These are phyloP conservation scores for Oreohelix idahoensis DNA, from an alignment of 1,140 invertebrate species.

Conservation along the genomic window DNA sequence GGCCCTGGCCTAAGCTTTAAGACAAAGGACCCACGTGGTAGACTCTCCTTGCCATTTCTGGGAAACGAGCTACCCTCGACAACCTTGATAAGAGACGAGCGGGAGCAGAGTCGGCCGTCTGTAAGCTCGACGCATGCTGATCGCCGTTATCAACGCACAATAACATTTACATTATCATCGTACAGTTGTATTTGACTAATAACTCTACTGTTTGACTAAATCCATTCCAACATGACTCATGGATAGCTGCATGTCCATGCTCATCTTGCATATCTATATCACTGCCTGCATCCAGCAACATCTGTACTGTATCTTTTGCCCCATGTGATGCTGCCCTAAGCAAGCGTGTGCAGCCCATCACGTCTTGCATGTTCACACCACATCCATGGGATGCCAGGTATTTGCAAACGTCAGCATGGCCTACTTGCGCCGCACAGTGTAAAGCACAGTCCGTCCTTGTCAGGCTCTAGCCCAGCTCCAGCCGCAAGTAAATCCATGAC, in stretches of 20 bases:
- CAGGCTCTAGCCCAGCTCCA: slow-evolving; percentile 3
- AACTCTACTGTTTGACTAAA: slow-evolving; percentile 88
- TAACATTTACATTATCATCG: no score
- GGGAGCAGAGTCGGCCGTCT: no score
- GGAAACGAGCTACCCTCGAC: no score
- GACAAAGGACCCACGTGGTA: no score
- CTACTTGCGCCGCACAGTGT: not conserved
- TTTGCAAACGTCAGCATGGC: slow-evolving; percentile 16
- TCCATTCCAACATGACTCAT: slow-evolving; percentile 95
- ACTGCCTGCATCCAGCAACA: slow-evolving; percentile 60
- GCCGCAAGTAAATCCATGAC: slow-evolving; percentile 11
- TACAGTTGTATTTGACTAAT: slow-evolving; percentile 81
- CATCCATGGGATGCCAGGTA: not conserved
- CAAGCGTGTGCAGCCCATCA: slow-evolving; percentile 54
- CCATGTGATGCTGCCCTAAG: slow-evolving; percentile 69
- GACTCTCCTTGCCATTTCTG: no score
- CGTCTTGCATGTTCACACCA: not conserved
- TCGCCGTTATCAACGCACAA: no score
- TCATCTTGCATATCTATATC: slow-evolving; percentile 66
- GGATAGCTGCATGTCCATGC: slow-evolving; percentile 92
- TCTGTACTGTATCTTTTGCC: slow-evolving; percentile 60
- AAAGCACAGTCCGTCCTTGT: slow-evolving; percentile 21
- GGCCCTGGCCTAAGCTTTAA: no score
- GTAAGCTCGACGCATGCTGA: no score
- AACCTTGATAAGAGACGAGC: no score